Evolutionary conservation across 2,113 vertebrate genomes (phyloP), one percentile per base, ranked within the genome.

Genomic region (Conger conger): DNA sequence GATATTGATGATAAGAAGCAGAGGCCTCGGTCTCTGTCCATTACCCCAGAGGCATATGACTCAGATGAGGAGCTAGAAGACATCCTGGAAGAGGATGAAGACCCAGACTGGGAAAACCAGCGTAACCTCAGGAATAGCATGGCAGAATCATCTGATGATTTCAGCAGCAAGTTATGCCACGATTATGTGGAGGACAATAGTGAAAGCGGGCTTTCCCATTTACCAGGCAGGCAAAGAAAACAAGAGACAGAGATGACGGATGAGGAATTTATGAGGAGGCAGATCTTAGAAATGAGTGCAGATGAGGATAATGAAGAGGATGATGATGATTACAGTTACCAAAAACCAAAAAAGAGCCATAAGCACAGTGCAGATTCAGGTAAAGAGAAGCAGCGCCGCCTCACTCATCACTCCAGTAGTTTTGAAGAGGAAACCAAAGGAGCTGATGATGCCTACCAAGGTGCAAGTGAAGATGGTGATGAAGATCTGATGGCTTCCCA

Each of bases 111-210:
- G 95, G 93, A 94, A 6, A 94, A 84, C 85, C 94, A 90, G 84
- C 90, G 91, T 79, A 94, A 95, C 5, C 93, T 92, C 50, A 90
- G 87, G 78, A 96, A 96, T 60, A 93, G 95, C 0, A 92, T 95
- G 0, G 93, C 93, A 80, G 97, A 98, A 88, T 98, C 97, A 82
- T 97, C 98, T 0, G 98, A 99, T 17, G 98, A 99, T 83, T 97
- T 99, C 0, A 97, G 98, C 91, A 98, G 97, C 92, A 98, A 97
- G 90, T 94, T 99, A 86, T 94, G 97, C 38, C 98, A 99, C 0
- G 97, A 99, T 94, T 98, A 97, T 0, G 97, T 99, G 87, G 98
- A 99, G 86, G 98, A 99, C 91, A 99, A 98, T 91, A 99, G 97
- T 0, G 98, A 99, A 93, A 97, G 96, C 23, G 97, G 97, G 86